Base-by-base conservation (phyloP, 2,797 vertebrate genomes). In the Rhinichthys osculus region DNA sequence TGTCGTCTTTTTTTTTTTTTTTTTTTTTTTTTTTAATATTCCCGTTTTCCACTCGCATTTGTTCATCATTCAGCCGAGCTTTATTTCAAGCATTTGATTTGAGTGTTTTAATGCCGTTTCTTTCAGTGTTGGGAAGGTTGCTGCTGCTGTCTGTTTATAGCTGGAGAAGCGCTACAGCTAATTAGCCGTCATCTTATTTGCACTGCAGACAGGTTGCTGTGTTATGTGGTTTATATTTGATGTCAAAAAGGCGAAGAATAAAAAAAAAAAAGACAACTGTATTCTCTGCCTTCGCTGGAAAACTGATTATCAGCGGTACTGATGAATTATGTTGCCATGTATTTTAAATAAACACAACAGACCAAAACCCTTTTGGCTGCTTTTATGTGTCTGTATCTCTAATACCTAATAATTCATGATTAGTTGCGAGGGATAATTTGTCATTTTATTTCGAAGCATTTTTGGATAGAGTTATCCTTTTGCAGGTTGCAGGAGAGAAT, bases 341-440 rank as follows among this genome's bases (percentile, higher is more conserved):
- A 87, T 89, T 90, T 91, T 90, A 86, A 90, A 88, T 91, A 90
- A 91, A 90, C 87, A 79, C 59, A 35, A 87, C 87, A 84, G 81
- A 85, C 72, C 78, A 85, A 84, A 79, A 33, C 54, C 27, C n/a
- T 66, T 35, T 33, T 72, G 38, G 38, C 52, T 85, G 40, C 35
- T 64, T 44, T 83, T 78, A 47, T 78, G 38, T 52, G 7, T 83
- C 59, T 10, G 7, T 85, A n/a, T 74, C n/a, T 47, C 35, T 77
- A 16, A 57, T n/a, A 27, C n/a, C 13, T 71, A 42, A 76, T 81
- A 42, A 69, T 81, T 74, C 8, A 76, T 52, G 47, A 30, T 70
- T 62, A 59, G 74, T 59, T 77, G 33, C 0, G 4, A 59, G 33
- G 33, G 33, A 59, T 59, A 38, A 30, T 64, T 57, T 77, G 50